Evolutionary conservation across 35 echinoderm and acorn worm genomes (phyloP).

Genomic region (Heliocidaris tuberculata): DNA sequence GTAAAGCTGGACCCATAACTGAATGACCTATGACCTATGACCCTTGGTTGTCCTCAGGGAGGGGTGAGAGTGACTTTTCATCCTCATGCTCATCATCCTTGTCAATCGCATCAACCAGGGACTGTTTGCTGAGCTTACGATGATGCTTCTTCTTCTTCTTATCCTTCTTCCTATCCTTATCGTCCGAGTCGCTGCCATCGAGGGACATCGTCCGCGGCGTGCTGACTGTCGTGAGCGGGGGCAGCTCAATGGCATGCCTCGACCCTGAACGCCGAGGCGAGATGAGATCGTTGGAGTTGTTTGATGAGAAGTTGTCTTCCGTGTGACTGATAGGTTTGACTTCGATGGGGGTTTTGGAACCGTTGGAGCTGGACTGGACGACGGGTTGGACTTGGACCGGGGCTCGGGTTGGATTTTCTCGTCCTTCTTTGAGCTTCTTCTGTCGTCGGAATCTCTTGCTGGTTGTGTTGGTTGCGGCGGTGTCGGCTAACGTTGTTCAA

Average conservation of each 20-base stretch:
- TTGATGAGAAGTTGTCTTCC: conserved; percentile 20
- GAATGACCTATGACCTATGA: not conserved
- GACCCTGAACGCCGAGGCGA: not conserved
- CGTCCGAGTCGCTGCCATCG: not conserved
- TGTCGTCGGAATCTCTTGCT: conserved; percentile 6
- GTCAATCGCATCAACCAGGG: not conserved
- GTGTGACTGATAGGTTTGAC: not conserved
- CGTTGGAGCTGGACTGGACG: not conserved
- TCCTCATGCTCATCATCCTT: not conserved
- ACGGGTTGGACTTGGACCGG: not conserved
- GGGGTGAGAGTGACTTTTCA: not conserved
- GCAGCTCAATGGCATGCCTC: not conserved
- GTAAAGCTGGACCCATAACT: not conserved
- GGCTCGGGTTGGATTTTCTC: not conserved
- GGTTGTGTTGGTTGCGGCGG: not conserved
- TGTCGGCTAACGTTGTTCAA: not conserved
- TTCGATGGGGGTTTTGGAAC: not conserved
- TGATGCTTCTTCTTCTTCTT: conserved; percentile 36
- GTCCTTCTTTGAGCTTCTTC: not conserved
- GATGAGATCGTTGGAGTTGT: conserved; percentile 15
- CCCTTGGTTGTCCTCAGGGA: not conserved
- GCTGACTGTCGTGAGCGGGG: not conserved
- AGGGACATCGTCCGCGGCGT: not conserved
- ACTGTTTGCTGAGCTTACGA: not conserved
- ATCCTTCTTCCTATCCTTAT: not conserved